Conservation (phyloP, 2,888 invertebrate genomes). For the Sphaeridia pumilis region DNA sequence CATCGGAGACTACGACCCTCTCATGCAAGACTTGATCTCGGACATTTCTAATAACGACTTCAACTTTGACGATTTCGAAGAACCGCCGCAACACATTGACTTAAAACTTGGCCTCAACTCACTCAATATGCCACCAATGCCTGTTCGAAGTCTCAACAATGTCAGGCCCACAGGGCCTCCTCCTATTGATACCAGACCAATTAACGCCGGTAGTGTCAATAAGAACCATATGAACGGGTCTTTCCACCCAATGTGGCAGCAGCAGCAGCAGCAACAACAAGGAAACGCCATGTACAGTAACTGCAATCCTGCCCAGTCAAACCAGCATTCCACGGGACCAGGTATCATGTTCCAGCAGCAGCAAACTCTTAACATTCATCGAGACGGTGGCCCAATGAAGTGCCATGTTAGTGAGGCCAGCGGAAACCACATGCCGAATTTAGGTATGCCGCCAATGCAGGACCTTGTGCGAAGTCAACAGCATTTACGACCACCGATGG, state of each 20-base stretch:
- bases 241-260: background rate
- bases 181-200: background rate
- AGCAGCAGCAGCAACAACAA: slow-evolving; percentile 2
- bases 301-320: no score
- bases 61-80: slow-evolving; percentile 58
- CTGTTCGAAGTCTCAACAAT: slow-evolving; percentile 9
- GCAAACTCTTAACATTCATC: slow-evolving; percentile 14
- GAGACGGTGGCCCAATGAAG: slow-evolving; percentile 19
- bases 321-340: slow-evolving; percentile 9
- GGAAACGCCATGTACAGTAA: slow-evolving; percentile 16
- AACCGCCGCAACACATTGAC: no score
- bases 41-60: slow-evolving; percentile 74
- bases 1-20: slow-evolving; percentile 60
- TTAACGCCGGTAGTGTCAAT: background rate
- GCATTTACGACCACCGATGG: slow-evolving; percentile 18
- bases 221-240: background rate
- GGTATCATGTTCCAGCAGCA: slow-evolving; percentile 17
- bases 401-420: no score
- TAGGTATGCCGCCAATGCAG: no score
- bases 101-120: background rate
- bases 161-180: background rate
- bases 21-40: slow-evolving; percentile 76
- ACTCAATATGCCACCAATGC: background rate
- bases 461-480: slow-evolving; percentile 17
- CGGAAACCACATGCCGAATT: no score